Evolutionary conservation across 1,140 invertebrate species (phyloP).

Genomic region (Trichogramma pretiosum): DNA sequence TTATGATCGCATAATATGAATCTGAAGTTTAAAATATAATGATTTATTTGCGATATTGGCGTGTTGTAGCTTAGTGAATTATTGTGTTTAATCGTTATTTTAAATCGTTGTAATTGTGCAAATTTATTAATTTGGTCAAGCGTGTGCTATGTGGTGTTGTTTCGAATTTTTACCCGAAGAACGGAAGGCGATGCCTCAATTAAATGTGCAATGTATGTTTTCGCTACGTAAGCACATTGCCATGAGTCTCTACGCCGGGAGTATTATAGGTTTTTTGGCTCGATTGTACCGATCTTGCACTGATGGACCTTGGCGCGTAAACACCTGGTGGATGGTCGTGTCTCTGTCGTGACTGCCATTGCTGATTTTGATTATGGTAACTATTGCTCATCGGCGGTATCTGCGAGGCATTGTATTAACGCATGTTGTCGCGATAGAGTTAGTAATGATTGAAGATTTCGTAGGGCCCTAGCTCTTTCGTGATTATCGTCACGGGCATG

Average conservation of each 20-base stretch:
- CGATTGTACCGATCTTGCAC: too few species aligned
- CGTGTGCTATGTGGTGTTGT: conserved; percentile 82
- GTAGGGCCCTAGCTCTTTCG: conserved; percentile 76
- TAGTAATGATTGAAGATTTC: conserved; percentile 96
- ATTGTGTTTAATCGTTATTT: conserved; percentile 75
- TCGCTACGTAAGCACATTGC: conserved; percentile 77
- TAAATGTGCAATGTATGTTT: conserved; percentile 88
- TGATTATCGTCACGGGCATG: conserved; percentile 55
- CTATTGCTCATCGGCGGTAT: conserved; percentile 59
- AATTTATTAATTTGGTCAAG: conserved; percentile 76
- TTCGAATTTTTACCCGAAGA: conserved; percentile 85
- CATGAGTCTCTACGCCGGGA: conserved; percentile 63
- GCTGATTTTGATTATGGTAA: conserved; percentile 70
- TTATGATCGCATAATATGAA: too few species aligned
- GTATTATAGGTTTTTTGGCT: conserved; percentile 16
- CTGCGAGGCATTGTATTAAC: conserved; percentile 77
- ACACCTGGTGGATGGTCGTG: conserved; percentile 62
- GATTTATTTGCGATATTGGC: too few species aligned
- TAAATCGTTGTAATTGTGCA: conserved; percentile 72
- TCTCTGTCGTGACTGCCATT: conserved; percentile 61
- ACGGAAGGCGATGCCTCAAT: conserved; percentile 80
- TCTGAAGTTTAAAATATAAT: too few species aligned
- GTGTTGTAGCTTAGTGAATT: conserved; percentile 84
- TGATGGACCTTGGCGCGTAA: conserved; percentile 58
- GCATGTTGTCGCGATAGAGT: conserved; percentile 75